Evolutionary conservation across 2,113 vertebrate species (phyloP), one percentile per base, ranked within the genome.

Genomic region (Solea solea): DNA sequence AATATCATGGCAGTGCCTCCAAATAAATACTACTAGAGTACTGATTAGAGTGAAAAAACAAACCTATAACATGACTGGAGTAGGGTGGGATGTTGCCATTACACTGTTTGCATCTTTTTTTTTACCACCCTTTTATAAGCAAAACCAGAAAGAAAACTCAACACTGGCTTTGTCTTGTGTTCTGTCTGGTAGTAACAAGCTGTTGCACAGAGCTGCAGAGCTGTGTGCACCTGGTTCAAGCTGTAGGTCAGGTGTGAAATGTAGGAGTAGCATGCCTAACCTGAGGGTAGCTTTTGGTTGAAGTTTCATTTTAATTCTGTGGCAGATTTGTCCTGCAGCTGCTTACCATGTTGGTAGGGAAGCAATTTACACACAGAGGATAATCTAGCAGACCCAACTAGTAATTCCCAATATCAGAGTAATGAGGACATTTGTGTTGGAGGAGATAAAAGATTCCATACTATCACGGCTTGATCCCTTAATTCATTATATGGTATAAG

Each of bases 171-270:
- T 12, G 4, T 48, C 45, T 14, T 1, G 12, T 13, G 4, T 11
- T 51, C 8, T 42, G 16, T 51, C 28, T 39, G 45, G 49, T 42
- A 42, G 13, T 9, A 44, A 44, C 15, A 16, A 12, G 9, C 13
- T 45, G 27, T 53, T 40, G 40, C 60, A 44, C 34, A 7, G 34
- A 28, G 48, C 40, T 52, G 62, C 9, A 0, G 15, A n/a, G 34
- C 54, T 74, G 0, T 39, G 63, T 6, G 45, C 66, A 82, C 80
- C 80, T 81, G 40, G 61, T 2, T 41, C 6, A 3, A n/a, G 27
- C 62, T 87, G 70, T 51, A 49, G 66, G 41, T 9, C 66, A 53
- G 57, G 68, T 84, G 86, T 83, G 74, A 82, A 81, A 83, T 83
- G 54, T 72, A 40, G 77, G 72, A 64, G 15, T 28, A 13, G 21